A percentile compares a stretch with the other conserved stretches of the same genome.
Conservation (phyloP, 2,797 vertebrate genomes). For the Trematomus bernacchii region DNA sequence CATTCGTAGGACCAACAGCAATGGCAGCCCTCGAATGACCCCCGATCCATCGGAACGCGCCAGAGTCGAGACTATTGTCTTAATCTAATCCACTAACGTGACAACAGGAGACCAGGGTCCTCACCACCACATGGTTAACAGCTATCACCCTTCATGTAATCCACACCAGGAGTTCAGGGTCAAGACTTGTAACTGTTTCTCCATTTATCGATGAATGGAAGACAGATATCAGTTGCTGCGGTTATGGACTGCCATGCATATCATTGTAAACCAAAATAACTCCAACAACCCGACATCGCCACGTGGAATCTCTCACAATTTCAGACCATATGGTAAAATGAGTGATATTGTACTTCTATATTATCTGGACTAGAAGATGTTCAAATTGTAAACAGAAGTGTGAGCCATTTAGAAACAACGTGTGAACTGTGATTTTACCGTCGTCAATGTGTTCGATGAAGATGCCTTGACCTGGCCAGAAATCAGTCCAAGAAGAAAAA, state of each 20-base stretch:
- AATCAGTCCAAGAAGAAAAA: constrained; percentile 56
- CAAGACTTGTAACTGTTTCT: constrained; percentile 68
- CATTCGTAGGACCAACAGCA: constrained; percentile 79
- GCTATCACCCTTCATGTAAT: constrained; percentile 66
- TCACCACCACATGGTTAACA: constrained; percentile 59
- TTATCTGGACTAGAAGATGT: constrained; percentile 72
- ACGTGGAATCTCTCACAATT: constrained; percentile 55
- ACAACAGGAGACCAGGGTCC: constrained; percentile 81
- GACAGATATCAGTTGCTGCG: constrained; percentile 38
- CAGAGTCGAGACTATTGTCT: constrained; percentile 88
- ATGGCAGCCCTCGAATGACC: constrained; percentile 80
- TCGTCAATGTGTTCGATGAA: constrained; percentile 75
- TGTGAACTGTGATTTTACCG: constrained; percentile 71
- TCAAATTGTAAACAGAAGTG: constrained; percentile 65
- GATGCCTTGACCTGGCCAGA: constrained; percentile 72
- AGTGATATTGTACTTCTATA: constrained; percentile 69
- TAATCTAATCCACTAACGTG: constrained; percentile 81
- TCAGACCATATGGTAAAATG: constrained; percentile 57
- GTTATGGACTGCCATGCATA: constrained; percentile 56
- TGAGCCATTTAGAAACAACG: constrained; percentile 71
- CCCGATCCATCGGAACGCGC: constrained; percentile 83
- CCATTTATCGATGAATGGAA: constrained; percentile 42
- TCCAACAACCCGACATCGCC: constrained; percentile 54
- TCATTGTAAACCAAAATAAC: constrained; percentile 64
- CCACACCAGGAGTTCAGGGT: constrained; percentile 77